Percentiles rank a stretch among this genome's conserved stretches.
Conservation (phyloP, 1,140 invertebrate genomes). For the Bombus sibiricus region DNA sequence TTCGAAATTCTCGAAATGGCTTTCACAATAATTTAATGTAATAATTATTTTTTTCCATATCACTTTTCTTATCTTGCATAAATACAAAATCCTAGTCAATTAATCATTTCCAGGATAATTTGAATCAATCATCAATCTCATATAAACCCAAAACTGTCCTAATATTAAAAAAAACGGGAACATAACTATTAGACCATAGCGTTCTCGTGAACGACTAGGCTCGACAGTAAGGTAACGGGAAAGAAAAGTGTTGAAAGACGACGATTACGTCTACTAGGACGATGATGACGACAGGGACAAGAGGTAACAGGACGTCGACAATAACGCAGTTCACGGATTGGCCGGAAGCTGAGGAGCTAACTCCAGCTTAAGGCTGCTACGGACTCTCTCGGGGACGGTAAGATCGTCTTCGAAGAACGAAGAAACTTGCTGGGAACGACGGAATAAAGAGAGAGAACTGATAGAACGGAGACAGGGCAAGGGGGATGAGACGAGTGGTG, state of each 20-base stretch:
- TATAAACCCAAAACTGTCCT: not conserved
- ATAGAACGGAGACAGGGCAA: not conserved
- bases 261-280: conserved; percentile 49
- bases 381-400: conserved; percentile 45
- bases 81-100: too few species aligned
- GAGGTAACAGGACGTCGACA: conserved; percentile 42
- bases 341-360: conserved; percentile 47
- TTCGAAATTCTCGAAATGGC: too few species aligned
- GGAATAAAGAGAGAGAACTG: conserved; percentile 26
- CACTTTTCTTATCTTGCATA: too few species aligned
- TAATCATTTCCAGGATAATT: not conserved
- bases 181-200: conserved; percentile 13
- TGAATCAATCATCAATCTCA: not conserved
- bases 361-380: conserved; percentile 47
- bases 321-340: conserved; percentile 53
- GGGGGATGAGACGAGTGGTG: conserved; percentile 14
- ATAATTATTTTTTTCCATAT: too few species aligned
- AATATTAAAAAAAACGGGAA: not conserved
- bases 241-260: conserved; percentile 20
- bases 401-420: conserved; percentile 49
- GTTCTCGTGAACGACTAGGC: conserved; percentile 8
- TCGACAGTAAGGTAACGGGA: not conserved
- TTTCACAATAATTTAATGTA: too few species aligned
- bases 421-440: conserved; percentile 29
- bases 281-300: not conserved